Base-by-base conservation (phyloP, 2,113 vertebrate genomes). In the Charina bottae region DNA sequence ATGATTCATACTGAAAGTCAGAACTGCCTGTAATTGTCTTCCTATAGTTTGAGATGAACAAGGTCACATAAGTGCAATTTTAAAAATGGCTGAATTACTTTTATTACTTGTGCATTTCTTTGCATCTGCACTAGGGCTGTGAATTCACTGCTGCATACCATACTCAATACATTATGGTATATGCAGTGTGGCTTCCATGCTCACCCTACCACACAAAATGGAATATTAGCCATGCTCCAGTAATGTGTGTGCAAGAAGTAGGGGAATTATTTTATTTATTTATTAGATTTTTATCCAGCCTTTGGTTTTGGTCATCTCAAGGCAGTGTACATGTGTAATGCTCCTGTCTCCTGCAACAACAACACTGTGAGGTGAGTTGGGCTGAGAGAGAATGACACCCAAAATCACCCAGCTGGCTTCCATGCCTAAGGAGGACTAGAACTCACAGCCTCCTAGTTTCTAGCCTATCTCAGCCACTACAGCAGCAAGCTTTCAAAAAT, bases 11-110 rank as follows among this genome's bases (percentile, higher is more conserved):
- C 1, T 78, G 42, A 1, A 13, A 42, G 1, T 3, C 78, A 62
- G 89, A 55, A 0, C 33, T 58, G 5, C 8, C 68, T 42, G 7
- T 62, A 46, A 19, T 0, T 90, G 92, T 46, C 56, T 26, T 37
- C 2, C 0, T 6, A 24, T 0, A 0, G 46, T 53, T 56, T 46
- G 64, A 93, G 83, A 83, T 13, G 0, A 0, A 55, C 0, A 5
- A 92, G 28, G 1, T 53, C 19, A 5, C 4, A 83, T 9, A 0
- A 8, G n/a, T 4, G n/a, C 87, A 85, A 37, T 55, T 78, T 0
- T 54, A 72, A 2, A 92, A 64, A 23, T 0, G 7, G n/a, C 68
- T 93, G 28, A 28, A 55, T 0, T 6, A 54, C 10, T 1, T 46
- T 6, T 83, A 83, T 83, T 56, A 86, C 93, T 94, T 46, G 72